Base-by-base conservation (phyloP, 2,888 invertebrate species). In the Trichogramma evanescens region DNA sequence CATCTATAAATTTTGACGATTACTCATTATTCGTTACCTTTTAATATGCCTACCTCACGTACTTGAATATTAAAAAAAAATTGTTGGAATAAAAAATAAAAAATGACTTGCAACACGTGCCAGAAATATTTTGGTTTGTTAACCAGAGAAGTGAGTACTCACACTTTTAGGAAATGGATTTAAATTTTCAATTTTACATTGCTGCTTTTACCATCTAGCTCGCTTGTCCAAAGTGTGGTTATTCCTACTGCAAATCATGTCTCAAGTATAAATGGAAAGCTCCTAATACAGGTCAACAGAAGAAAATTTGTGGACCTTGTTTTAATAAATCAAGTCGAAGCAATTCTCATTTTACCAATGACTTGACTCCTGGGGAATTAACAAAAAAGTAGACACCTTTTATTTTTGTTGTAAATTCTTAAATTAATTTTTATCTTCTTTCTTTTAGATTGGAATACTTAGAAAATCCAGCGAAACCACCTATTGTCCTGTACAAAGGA, bases 181-280 rank as follows among this genome's bases (percentile, higher is more conserved):
- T 5, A 40, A 38, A n/a, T n/a, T 6, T 56, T 56, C 54, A 42
- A 41, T 63, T n/a, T 57, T 61, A 59, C 63, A 56, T 66, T 50
- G 40, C 53, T 51, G 49, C 56, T 57, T 51, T 56, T 64, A 56
- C 58, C 59, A 59, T 82, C 83, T 79, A 93, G 92, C 82, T 85
- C 80, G 92, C 89, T 26, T 94, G 93, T 75, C 87, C 90, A 49
- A 84, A 84, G 70, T 94, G 93, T 79, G 91, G 91, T 42, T 88
- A 88, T 78, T 88, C 91, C 52, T 91, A 87, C 78, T 94, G 93
- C 75, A 84, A 83, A 62, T 91, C 89, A 76, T 94, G 93, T 76
- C 79, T 93, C 53, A 85, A 85, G 67, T 83, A 89, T 69, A 88
- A 88, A 77, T 80, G 84, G 63, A 83, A 84, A 69, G 78, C 91